Conservation (phyloP, 2,113 vertebrate species). For the Callorhinus ursinus region DNA sequence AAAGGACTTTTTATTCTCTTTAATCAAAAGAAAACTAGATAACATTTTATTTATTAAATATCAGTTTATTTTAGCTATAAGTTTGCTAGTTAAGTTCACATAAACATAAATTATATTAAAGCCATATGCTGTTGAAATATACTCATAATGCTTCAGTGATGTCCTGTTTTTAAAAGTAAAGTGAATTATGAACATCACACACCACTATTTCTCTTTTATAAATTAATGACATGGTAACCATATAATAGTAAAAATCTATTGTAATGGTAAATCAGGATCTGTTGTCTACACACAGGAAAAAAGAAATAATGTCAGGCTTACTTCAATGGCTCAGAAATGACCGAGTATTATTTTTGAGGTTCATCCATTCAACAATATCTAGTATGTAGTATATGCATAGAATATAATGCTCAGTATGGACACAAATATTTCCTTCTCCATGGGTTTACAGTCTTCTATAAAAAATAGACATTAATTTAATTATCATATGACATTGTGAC, state of each 20-base stretch:
- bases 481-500: background rate
- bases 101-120: background rate
- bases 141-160: background rate
- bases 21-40: background rate
- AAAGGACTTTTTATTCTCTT: background rate
- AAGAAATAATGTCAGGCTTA: background rate
- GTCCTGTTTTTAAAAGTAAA: background rate
- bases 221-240: background rate
- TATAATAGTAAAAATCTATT: background rate
- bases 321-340: background rate
- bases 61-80: constrained; percentile 30
- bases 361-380: background rate
- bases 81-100: constrained; percentile 44
- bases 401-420: background rate
- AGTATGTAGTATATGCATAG: background rate
- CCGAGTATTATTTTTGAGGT: background rate
- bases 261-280: background rate
- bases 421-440: background rate
- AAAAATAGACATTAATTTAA: background rate
- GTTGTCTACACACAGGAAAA: background rate
- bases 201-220: background rate
- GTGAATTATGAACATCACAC: background rate
- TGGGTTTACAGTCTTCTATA: background rate
- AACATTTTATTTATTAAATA: constrained; percentile 1
- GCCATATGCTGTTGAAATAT: constrained; percentile 2